Base-by-base conservation (phyloP, 2,888 invertebrate species). In the Erebia ligea region DNA sequence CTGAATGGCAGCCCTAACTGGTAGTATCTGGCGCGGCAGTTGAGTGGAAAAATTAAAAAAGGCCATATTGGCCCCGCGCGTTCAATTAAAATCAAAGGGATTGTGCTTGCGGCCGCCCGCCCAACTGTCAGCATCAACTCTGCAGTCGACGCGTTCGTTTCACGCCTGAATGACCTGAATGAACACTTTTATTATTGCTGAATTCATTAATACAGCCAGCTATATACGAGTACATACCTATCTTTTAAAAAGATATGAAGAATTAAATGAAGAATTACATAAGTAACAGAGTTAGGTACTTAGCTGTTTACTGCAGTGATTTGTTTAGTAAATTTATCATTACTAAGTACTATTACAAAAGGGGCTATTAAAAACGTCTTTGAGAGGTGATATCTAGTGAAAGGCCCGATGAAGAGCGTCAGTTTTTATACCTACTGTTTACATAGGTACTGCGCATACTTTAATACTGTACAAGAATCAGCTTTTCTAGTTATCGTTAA, bases 41-140 rank as follows among this genome's bases (percentile, higher is more conserved):
- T 87, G 82, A 87, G 81, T 85, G 87, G 84, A 87, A 90, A 89
- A 91, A 88, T 86, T 85, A 87, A 89, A 89, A 89, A 89, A 86
- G 78, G 76, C 84, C 81, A 82, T 89, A 92, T 92, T 91, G 92
- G 89, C 87, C 92, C 91, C 91, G 81, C 89, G 87, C 88, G 92
- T 89, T 91, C 89, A 91, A 91, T 91, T 91, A 91, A n/a, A n/a
- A n/a, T 89, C 82, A 78, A 76, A 76, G 77, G 81, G 83, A 81
- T 84, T 86, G 87, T 77, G 87, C 84, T 80, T 71, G 71, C 78
- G 78, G 80, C 83, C 82, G 83, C 86, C 84, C 25, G 40, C 19
- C 25, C 56, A 21, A 25, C 56, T 88, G 90, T 88, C 89, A 87
- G 83, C 76, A 75, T 65, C 73, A 72, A 70, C 73, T 72, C 72